Base-by-base conservation (phyloP, 2,113 vertebrate genomes). In the Ceratotherium simum region DNA sequence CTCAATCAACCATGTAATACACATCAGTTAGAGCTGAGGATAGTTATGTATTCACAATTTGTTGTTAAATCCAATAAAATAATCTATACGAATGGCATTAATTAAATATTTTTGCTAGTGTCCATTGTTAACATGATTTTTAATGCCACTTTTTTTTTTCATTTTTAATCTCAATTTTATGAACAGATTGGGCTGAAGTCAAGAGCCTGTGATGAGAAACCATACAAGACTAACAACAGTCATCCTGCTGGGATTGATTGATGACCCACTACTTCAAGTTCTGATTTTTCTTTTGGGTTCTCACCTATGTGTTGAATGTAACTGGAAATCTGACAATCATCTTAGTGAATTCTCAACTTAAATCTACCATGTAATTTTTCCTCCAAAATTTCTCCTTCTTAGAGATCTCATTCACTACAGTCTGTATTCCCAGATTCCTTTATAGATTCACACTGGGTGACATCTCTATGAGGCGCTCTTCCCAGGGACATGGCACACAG, bases 181-280 rank as follows among this genome's bases (percentile, higher is more conserved):
- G 64, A 27, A 64, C 58, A 64, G 42, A 64, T 18, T 76, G 31
- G 21, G 48, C 48, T 48, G 31, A 75, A 83, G 10, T 48, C 60
- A 60, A 21, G 42, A 81, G 80, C 36, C 33, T 20, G 9, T 6
- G 27, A 92, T 92, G 88, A 94, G 42, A 90, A 98, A 98, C 65
- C 31, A 60, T 48, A 48, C 48, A 48, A 48, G 48, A 48, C 7
- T 98, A 95, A 95, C 65, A 31, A 83, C 65, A 72, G 97, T 97
- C 62, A 84, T 97, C 11, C 87, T 98, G 7, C 73, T 90, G 70
- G 97, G 97, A 67, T 92, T 97, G 56, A 97, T 91, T 31, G 70
- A 96, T 25, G 39, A 93, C 9, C 65, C 82, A 11, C 60, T 94
- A 16, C 54, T 97, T 5, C 90, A 90, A 10, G 62, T 90, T 54